phyloP scores from a whole-genome alignment of 2,113 vertebrate genomes.

The Ptyas mucosa region DNA sequence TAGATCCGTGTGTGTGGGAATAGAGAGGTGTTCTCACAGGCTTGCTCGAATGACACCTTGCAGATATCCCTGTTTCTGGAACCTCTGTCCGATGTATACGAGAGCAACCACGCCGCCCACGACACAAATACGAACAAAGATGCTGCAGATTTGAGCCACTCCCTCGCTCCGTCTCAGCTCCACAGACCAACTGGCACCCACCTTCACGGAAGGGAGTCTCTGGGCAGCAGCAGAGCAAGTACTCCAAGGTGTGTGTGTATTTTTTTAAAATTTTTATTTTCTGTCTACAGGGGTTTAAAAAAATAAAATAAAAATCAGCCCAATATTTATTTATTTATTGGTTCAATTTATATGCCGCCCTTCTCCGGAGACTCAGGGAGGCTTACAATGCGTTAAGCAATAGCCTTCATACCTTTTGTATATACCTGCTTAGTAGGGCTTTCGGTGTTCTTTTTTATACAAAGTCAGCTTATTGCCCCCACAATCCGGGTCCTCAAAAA shows the following conservation, averaged over 20 bases:
- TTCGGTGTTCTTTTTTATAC: too few relatives aligned
- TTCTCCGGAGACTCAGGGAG: too few relatives aligned
- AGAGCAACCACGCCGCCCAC: constrained; percentile 71
- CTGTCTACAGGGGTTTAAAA: not conserved
- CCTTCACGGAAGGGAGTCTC: constrained; percentile 55
- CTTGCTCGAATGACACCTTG: not conserved
- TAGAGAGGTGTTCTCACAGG: too few relatives aligned
- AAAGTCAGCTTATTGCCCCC: too few relatives aligned
- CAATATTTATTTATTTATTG: too few relatives aligned
- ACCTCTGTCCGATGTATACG: constrained; percentile 77
- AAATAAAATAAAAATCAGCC: not conserved
- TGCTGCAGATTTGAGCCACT: constrained; percentile 32
- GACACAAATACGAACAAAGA: constrained; percentile 58
- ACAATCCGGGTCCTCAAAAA: too few relatives aligned
- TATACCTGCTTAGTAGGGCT: too few relatives aligned
- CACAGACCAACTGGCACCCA: constrained; percentile 26
- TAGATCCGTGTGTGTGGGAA: not conserved
- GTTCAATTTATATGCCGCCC: too few relatives aligned
- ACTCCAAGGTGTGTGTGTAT: constrained; percentile 73
- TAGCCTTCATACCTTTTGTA: too few relatives aligned
- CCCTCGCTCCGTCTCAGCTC: constrained; percentile 45
- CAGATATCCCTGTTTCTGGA: constrained; percentile 86
- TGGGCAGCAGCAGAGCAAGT: constrained; percentile 57
- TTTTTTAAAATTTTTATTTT: not conserved
- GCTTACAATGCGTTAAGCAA: too few relatives aligned